Evolutionary conservation across 2,888 invertebrate genomes (phyloP), one percentile per base, ranked within the genome.

Genomic region (Nysson spinosus): DNA sequence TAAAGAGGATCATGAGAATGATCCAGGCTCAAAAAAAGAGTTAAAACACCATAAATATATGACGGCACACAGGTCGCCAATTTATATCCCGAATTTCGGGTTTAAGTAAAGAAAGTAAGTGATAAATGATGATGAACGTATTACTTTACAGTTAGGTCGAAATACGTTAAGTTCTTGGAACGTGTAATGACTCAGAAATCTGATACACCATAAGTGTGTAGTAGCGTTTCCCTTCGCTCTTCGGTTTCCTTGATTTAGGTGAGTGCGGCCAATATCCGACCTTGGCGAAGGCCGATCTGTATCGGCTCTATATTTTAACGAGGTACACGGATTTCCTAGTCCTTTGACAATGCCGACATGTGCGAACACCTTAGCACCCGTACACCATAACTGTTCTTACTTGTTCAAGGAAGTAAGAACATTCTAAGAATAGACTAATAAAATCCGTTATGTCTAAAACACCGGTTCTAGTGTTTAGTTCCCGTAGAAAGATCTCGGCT

Each of bases 221-320:
- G n/a, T 7, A 12, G 24, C 30, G 30, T 56, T 68, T 47, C 32
- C 43, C 43, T 28, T 37, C 14, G 28, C 46, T 34, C 30, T 44
- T 39, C 40, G 35, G 24, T 55, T 66, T 62, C 47, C 47, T 34
- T 60, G 26, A 44, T 65, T 56, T 40, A 37, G 34, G 22, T 28
- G 55, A 66, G 30, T 46, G 47, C 43, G 66, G 70, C 64, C 72
- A 71, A 66, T 34, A 56, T 65, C 60, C 75, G 74, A 75, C 81
- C 79, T 81, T 79, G 70, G 54, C 34, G 74, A 78, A 74, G 76
- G 75, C 55, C 73, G 71, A 62, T 61, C 47, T 16, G 32, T 22
- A 7, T 24, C 14, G 24, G 11, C 11, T 28, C 22, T 17, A 30
- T 11, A 11, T 30, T 30, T 16, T 2, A 7, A 12, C 28, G 16